These are phyloP conservation scores for Neomorphus geoffroyi DNA, from an alignment of 2,797 vertebrate genomes.

Conservation along the genomic window DNA sequence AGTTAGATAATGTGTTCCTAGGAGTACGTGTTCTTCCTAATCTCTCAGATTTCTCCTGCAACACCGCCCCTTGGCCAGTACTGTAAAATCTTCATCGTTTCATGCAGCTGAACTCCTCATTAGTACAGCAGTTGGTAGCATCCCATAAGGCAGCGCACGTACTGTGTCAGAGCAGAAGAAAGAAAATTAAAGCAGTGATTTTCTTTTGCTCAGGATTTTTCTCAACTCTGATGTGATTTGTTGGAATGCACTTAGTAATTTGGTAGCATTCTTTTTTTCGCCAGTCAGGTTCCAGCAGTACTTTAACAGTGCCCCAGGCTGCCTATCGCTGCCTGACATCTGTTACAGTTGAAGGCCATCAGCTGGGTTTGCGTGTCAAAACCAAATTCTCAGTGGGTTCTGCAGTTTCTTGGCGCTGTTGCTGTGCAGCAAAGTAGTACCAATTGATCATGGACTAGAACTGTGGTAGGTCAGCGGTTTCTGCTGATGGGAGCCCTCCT, in stretches of 20 bases:
- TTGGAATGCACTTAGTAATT: constrained; percentile 18
- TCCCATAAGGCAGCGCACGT: background rate
- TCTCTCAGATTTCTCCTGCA: background rate
- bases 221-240: constrained; percentile 34
- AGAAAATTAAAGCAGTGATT: constrained; percentile 53
- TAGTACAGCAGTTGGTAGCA: background rate
- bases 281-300: background rate
- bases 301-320: constrained; percentile 2
- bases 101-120: background rate
- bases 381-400: constrained; percentile 44
- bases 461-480: constrained; percentile 40
- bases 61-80: background rate
- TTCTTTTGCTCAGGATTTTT: constrained; percentile 13
- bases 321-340: constrained; percentile 42
- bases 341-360: constrained; percentile 32
- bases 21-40: background rate
- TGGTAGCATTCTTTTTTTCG: background rate
- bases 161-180: background rate
- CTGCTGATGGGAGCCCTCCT: constrained; percentile 3
- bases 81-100: fast-evolving
- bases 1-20: background rate
- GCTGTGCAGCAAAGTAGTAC: constrained; percentile 4
- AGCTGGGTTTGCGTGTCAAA: background rate
- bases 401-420: background rate
- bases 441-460: constrained; percentile 51